These are phyloP conservation scores for Colistium nudipinnis DNA, from an alignment of 2,113 vertebrate genomes.

Conservation along the genomic window DNA sequence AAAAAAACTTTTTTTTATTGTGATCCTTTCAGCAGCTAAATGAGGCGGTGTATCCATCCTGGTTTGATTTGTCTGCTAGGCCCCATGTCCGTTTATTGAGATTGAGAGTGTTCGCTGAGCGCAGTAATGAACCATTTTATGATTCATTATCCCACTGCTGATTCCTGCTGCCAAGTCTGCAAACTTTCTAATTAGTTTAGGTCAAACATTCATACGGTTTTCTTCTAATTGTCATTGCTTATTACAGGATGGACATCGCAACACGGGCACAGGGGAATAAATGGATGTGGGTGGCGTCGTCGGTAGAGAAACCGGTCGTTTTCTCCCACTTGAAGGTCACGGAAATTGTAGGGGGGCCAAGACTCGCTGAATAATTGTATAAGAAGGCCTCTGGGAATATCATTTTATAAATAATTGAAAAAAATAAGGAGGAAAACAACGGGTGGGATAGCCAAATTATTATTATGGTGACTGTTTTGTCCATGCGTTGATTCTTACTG, in stretches of 20 bases:
- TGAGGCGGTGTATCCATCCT: conserved; percentile 71
- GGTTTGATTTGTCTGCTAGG: conserved; percentile 81
- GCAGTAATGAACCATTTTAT: conserved; percentile 85
- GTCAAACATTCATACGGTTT: conserved; percentile 83
- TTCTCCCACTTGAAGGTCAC: conserved; percentile 21
- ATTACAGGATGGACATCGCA: conserved; percentile 73
- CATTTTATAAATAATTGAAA: conserved; percentile 44
- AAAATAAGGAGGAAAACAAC: conserved; percentile 24
- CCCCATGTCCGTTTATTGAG: conserved; percentile 82
- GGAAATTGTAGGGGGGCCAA: conserved; percentile 23
- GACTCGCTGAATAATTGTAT: conserved; percentile 48
- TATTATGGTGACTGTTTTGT: conserved; percentile 26
- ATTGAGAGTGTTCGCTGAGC: conserved; percentile 80
- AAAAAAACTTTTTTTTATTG: conserved; percentile 56
- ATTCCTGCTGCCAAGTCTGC: conserved; percentile 80
- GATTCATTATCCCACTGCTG: conserved; percentile 83
- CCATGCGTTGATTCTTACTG: conserved; percentile 3
- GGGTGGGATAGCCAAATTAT: conserved; percentile 27
- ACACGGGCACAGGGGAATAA: conserved; percentile 61
- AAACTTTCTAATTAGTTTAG: conserved; percentile 86
- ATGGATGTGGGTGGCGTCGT: conserved; percentile 51
- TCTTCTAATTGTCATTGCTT: conserved; percentile 79
- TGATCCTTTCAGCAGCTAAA: conserved; percentile 78
- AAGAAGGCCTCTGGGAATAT: conserved; percentile 36
- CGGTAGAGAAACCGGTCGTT: conserved; percentile 25